Evolutionary conservation across 2,113 vertebrate genomes (phyloP).

Genomic region (Aramus guarauna): DNA sequence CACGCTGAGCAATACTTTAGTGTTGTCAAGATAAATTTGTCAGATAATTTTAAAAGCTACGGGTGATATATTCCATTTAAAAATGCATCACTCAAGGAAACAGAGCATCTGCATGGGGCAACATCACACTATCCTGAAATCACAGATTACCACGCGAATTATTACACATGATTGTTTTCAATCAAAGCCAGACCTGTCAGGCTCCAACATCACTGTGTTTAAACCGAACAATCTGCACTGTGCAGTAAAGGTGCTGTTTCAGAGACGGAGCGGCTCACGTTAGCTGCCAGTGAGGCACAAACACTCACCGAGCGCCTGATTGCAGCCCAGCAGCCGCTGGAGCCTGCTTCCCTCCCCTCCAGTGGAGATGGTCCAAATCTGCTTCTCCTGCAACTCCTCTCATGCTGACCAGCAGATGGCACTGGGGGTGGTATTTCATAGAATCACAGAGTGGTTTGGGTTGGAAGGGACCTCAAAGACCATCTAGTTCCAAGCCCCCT

Average conservation of each 20-base stretch:
- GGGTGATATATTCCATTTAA: neutral
- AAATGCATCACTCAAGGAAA: neutral
- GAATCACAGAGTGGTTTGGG: neutral
- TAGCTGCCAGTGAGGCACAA: neutral
- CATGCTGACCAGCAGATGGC: neutral
- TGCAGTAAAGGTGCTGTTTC: neutral
- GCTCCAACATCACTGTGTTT: neutral
- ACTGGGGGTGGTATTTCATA: neutral
- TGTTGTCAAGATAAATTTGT: neutral
- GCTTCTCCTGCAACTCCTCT: neutral
- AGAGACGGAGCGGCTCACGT: neutral
- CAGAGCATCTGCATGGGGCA: neutral
- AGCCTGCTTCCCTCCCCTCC: neutral
- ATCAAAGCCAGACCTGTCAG: neutral
- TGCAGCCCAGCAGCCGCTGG: neutral
- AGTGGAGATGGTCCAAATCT: neutral
- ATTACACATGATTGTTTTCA: neutral
- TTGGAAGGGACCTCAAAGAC: neutral
- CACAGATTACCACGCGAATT: neutral
- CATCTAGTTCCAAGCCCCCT: neutral
- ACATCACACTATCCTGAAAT: neutral
- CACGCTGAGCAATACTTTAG: neutral
- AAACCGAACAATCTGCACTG: neutral
- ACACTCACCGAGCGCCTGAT: neutral
- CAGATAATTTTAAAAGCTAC: neutral